Base-by-base conservation (phyloP, 1,140 invertebrate genomes). In the Ectropis grisescens region DNA sequence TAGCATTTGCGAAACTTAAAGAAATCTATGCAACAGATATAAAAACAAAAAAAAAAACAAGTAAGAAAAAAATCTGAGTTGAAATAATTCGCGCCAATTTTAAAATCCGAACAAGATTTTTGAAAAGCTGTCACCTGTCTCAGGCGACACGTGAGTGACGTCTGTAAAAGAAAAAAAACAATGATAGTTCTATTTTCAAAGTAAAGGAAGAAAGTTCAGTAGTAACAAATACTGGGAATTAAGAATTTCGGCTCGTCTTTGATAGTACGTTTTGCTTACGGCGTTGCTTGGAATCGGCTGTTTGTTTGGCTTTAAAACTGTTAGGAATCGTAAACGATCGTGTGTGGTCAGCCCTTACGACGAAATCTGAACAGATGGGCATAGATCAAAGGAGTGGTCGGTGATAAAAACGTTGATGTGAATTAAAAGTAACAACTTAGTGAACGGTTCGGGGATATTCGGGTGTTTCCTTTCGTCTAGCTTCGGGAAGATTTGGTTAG, bases 271-370 rank as follows among this genome's bases (percentile, higher is more conserved):
- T 60, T 55, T 58, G 56, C 50, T 56, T 42, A 54, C 60, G 41
- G 49, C 70, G 42, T 42, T 80, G 67, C 75, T 46, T 59, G 69
- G 75, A 76, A 80, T 61, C 54, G 57, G 50, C 24, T 79, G 70
- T 79, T 79, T 79, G 74, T 79, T 79, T 79, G 66, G 55, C 49
- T 72, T 65, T 78, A 72, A 78, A 78, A 70, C 64, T 60, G 72
- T 67, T 65, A 58, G 38, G 60, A 64, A 62, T 67, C 67, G 71
- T 80, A 80, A 80, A 80, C 65, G 58, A 33, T 64, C 74, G 74
- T 76, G 75, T 80, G 75, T 80, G 75, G 75, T 58, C 70, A 67
- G 69, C 59, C 69, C 74, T 79, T 75, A 79, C 68, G 62, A 64
- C 74, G 70, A 75, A 79, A 66, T 62, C 50, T 49, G 55, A 60